phyloP scores from a whole-genome alignment of 2,888 invertebrate genomes.

The Amphipoea lucens region DNA sequence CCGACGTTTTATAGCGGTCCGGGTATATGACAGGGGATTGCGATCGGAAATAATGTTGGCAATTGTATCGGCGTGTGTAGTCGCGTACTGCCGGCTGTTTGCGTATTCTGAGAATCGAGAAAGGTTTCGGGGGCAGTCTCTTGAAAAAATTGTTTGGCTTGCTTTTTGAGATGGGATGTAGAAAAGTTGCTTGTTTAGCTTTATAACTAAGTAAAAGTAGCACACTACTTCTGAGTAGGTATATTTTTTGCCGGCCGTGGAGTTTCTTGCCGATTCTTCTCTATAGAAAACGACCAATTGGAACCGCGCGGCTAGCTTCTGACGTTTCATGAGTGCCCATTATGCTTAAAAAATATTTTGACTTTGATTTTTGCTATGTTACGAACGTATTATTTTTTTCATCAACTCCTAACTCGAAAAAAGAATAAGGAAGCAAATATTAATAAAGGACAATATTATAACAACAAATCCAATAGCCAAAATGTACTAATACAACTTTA shows the following conservation, averaged over 20 bases:
- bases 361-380: neutral
- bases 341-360: neutral
- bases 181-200: neutral
- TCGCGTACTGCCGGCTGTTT: conserved; percentile 24
- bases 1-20: conserved; percentile 61
- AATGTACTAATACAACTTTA: neutral
- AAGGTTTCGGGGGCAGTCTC: conserved; percentile 30
- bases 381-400: neutral
- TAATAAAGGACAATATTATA: neutral
- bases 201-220: neutral
- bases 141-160: conserved; percentile 40
- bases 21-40: conserved; percentile 49
- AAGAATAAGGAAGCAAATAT: neutral
- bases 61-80: conserved; percentile 50
- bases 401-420: neutral
- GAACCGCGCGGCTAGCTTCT: neutral
- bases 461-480: neutral
- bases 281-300: neutral
- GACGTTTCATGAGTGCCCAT: neutral
- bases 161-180: neutral
- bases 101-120: conserved; percentile 39
- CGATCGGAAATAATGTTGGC: conserved; percentile 58
- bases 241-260: neutral
- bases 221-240: neutral
- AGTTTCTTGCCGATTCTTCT: neutral